phyloP scores from a whole-genome alignment of 2,888 invertebrate genomes.

The Aricia artaxerxes region DNA sequence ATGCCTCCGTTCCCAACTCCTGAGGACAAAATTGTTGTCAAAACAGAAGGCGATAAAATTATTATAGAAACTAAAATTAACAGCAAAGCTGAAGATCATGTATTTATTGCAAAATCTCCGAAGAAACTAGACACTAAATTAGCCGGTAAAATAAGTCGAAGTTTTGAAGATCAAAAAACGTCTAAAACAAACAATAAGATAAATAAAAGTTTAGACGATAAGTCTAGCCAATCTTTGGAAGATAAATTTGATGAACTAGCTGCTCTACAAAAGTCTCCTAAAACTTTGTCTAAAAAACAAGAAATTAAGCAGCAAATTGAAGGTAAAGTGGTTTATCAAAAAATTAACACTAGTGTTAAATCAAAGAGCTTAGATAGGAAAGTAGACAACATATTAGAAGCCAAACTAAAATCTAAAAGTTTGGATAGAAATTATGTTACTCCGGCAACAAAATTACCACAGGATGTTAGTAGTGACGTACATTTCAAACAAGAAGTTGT shows the following conservation, averaged over 20 bases:
- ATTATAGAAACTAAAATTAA: slow-evolving; percentile 87
- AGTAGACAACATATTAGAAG: slow-evolving; percentile 79
- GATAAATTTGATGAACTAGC: slow-evolving; percentile 81
- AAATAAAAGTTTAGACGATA: slow-evolving; percentile 83
- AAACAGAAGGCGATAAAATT: slow-evolving; percentile 85
- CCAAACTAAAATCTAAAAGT: slow-evolving; percentile 83
- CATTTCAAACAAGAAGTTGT: slow-evolving; percentile 76
- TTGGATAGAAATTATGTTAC: slow-evolving; percentile 83
- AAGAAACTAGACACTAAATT: slow-evolving; percentile 84
- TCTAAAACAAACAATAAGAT: slow-evolving; percentile 79
- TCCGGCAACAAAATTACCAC: slow-evolving; percentile 56
- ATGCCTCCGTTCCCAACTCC: slow-evolving; percentile 86
- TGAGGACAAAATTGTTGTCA: slow-evolving; percentile 86
- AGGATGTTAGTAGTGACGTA: slow-evolving; percentile 60
- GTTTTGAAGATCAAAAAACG: slow-evolving; percentile 82
- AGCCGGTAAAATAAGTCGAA: slow-evolving; percentile 80
- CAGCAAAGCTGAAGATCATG: slow-evolving; percentile 87
- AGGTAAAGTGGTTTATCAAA: slow-evolving; percentile 82
- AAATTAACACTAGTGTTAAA: slow-evolving; percentile 76
- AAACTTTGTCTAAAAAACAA: slow-evolving; percentile 80
- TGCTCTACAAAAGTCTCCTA: slow-evolving; percentile 79
- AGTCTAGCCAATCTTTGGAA: slow-evolving; percentile 81
- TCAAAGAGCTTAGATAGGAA: slow-evolving; percentile 85
- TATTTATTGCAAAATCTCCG: slow-evolving; percentile 87
- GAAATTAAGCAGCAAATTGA: slow-evolving; percentile 83